These are phyloP conservation scores for Syrrhaptes paradoxus DNA, from an alignment of 2,113 vertebrate species.

Conservation along the genomic window DNA sequence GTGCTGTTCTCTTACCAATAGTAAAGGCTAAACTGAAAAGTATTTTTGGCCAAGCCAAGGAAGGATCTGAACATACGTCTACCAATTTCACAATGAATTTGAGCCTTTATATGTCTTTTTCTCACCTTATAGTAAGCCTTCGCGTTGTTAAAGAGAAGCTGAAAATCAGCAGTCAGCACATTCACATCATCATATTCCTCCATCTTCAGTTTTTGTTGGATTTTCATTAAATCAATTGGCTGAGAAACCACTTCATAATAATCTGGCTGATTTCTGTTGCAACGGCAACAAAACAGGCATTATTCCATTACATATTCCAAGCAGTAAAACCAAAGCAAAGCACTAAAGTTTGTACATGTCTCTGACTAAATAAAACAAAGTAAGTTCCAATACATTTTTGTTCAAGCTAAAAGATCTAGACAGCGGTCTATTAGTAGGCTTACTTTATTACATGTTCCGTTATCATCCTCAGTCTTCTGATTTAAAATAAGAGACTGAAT, in stretches of 20 bases:
- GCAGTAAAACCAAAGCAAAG: neutral
- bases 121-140: constrained; percentile 96
- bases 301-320: neutral
- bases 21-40: neutral
- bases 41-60: neutral
- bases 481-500: too few relatives aligned
- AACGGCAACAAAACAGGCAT: constrained; percentile 17
- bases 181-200: constrained; percentile 98
- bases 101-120: neutral
- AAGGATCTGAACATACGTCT: neutral
- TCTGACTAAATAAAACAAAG: neutral
- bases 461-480: neutral
- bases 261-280: constrained; percentile 93
- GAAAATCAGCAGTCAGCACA: constrained; percentile 93
- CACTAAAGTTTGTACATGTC: neutral
- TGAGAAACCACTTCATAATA: constrained; percentile 98
- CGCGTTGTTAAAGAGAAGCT: constrained; percentile 94
- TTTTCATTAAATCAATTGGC: constrained; percentile 99
- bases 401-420: neutral
- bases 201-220: constrained; percentile 99
- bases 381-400: neutral
- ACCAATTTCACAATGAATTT: neutral
- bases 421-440: neutral
- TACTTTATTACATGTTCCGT: neutral
- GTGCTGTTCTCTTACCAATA: neutral